These are phyloP conservation scores for Peromyscus leucopus DNA, from an alignment of 2,113 vertebrate genomes.

Conservation along the genomic window DNA sequence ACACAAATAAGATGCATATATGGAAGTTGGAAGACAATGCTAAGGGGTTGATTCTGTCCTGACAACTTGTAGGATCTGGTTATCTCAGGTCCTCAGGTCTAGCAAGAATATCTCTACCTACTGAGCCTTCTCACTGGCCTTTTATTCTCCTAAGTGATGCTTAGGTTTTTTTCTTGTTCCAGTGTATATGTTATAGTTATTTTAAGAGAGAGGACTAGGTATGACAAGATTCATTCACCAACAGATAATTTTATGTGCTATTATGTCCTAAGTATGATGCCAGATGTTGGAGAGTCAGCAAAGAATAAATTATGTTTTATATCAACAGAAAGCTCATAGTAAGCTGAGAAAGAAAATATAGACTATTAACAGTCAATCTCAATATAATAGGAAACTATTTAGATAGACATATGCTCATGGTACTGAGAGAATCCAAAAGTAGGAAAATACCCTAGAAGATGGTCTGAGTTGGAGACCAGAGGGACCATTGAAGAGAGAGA, in stretches of 20 bases:
- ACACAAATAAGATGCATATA: too few species aligned
- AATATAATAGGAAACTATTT: background rate
- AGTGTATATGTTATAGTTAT: background rate
- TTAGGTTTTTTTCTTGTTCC: background rate
- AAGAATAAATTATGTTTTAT: background rate
- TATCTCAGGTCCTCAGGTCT: background rate
- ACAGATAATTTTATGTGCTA: background rate
- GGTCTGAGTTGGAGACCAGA: background rate
- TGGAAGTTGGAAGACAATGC: background rate
- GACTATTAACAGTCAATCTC: background rate
- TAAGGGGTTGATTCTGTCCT: background rate
- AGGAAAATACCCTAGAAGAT: background rate
- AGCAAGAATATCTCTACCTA: background rate
- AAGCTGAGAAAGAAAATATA: background rate
- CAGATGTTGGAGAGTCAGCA: background rate
- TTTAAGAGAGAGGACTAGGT: background rate
- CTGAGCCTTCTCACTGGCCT: background rate
- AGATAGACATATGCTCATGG: background rate
- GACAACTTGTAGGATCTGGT: background rate
- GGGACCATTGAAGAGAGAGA: background rate
- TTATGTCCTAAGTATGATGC: background rate
- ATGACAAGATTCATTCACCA: background rate
- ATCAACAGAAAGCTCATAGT: background rate
- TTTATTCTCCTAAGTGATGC: constrained; percentile 2
- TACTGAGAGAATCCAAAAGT: background rate